These are phyloP conservation scores for Butastur rufipennis DNA, from an alignment of 2,113 vertebrate genomes.

Conservation along the genomic window DNA sequence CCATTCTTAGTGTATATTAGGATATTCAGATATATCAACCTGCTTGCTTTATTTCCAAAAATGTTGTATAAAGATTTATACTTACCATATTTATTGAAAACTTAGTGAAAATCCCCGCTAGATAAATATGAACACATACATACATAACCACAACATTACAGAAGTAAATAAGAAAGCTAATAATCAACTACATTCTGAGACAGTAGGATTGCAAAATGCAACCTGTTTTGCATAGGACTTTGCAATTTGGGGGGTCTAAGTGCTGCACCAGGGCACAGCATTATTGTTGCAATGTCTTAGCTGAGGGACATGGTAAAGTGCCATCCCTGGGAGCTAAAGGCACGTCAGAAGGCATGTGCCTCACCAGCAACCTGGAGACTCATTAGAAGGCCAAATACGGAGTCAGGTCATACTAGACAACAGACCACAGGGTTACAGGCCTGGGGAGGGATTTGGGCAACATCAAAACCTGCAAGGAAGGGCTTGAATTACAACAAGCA, in stretches of 20 bases:
- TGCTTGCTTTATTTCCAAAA: not conserved
- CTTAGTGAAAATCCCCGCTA: not conserved
- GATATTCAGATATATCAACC: not conserved
- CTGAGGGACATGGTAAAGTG: not conserved
- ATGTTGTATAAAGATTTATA: not conserved
- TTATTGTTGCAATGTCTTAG: not conserved
- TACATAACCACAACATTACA: not conserved
- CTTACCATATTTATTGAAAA: not conserved
- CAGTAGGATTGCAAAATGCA: not conserved
- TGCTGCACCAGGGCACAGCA: rapidly evolving
- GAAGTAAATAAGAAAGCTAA: not conserved
- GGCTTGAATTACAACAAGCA: constrained; percentile 1
- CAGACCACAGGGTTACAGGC: not conserved
- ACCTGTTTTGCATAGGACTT: not conserved
- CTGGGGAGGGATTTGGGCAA: not conserved
- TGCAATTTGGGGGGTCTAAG: not conserved
- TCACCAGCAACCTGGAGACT: not conserved
- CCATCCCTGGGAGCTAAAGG: not conserved
- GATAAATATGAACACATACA: not conserved
- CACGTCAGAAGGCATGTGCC: not conserved
- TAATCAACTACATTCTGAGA: not conserved
- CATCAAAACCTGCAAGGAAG: not conserved
- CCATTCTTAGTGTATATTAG: not conserved
- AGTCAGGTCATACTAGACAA: not conserved
- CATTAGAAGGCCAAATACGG: not conserved